These are phyloP conservation scores for Mizuhopecten yessoensis DNA, from an alignment of 1,140 invertebrate genomes.

Conservation along the genomic window DNA sequence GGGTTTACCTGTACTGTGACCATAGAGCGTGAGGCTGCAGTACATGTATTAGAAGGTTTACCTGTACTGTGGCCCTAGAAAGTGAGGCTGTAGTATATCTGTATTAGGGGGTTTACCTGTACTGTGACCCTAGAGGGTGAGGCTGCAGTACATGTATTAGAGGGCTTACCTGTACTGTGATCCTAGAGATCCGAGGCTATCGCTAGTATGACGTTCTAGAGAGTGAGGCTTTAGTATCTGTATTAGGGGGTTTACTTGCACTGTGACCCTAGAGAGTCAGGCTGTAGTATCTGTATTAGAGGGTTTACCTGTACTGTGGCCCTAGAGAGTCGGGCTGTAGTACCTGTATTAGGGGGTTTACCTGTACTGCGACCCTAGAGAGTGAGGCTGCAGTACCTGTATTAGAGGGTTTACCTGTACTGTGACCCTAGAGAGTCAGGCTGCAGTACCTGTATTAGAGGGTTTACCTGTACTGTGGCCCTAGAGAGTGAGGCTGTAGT, in stretches of 20 bases:
- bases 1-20: not conserved
- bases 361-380: not conserved
- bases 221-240: no score
- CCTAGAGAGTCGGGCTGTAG: not conserved
- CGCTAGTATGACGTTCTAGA: no score
- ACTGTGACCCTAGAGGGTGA: not conserved
- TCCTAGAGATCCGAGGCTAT: no score
- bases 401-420: not conserved
- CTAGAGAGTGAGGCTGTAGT: slow-evolving; percentile 86
- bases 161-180: not conserved
- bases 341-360: not conserved
- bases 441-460: not conserved
- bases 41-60: not conserved
- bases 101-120: not conserved
- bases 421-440: not conserved
- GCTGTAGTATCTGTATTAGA: not conserved
- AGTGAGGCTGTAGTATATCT: not conserved
- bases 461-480: not conserved
- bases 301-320: not conserved
- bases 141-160: no score
- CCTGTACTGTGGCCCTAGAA: not conserved
- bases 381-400: not conserved
- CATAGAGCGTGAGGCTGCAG: not conserved
- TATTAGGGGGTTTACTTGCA: not conserved
- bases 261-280: not conserved